Conservation (phyloP, 2,113 vertebrate species). For the Chelonoidis abingdonii region DNA sequence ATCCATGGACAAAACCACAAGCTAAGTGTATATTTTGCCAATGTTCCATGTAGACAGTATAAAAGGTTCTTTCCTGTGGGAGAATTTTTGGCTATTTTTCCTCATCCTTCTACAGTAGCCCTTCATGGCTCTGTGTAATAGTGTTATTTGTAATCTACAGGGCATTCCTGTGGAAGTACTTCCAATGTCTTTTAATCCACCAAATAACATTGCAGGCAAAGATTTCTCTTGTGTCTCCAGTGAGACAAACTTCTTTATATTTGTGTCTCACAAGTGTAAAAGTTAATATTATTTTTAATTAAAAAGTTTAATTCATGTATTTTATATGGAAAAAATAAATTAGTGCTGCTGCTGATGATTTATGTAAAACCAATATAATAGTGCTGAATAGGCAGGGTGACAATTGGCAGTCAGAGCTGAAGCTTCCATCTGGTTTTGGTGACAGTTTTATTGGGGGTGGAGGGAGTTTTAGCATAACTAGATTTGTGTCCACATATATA, state of each 20-base stretch:
- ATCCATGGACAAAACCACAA: not conserved
- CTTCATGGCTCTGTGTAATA: not conserved
- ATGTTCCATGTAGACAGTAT: not conserved
- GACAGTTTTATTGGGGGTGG: not conserved
- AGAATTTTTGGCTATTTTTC: not conserved
- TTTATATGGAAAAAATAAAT: not conserved
- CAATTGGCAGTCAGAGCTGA: not conserved
- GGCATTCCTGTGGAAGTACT: not conserved
- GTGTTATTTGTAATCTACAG: accelerated
- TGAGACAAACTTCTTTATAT: not conserved
- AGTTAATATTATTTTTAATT: not conserved
- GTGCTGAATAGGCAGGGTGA: not conserved
- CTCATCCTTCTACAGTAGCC: not conserved
- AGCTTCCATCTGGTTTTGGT: not conserved
- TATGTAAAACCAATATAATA: not conserved
- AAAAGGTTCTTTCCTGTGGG: not conserved
- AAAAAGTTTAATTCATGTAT: not conserved
- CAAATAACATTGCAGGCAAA: not conserved
- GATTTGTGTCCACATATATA: not conserved
- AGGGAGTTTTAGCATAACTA: not conserved
- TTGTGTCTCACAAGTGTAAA: not conserved
- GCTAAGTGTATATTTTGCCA: not conserved
- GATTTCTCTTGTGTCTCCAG: not conserved
- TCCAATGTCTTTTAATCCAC: not conserved
- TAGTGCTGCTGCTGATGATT: not conserved